A percentile compares a stretch with the other conserved stretches of the same genome.
These are phyloP conservation scores for Ophioderma brevispina DNA, from an alignment of 35 echinoderm and acorn worm species.

Conservation along the genomic window DNA sequence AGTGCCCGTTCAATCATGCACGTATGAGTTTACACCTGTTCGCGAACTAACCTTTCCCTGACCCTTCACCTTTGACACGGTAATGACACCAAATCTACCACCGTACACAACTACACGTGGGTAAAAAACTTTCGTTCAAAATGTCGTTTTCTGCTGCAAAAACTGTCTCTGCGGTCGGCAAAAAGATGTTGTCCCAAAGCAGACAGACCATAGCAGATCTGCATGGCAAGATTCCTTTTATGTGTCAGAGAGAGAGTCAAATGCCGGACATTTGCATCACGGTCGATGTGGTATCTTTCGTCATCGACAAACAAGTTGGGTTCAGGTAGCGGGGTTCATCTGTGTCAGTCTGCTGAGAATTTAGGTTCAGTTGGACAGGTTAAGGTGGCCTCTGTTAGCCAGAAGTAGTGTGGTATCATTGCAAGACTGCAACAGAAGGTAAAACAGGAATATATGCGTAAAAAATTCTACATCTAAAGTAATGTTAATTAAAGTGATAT, in stretches of 20 bases:
- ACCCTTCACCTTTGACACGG: background rate
- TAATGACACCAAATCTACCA: background rate
- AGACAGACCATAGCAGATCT: slow-evolving; percentile 18
- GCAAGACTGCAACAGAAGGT: slow-evolving; percentile 75
- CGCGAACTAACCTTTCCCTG: background rate
- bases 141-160: slow-evolving; percentile 47
- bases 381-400: slow-evolving; percentile 8
- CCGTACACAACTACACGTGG: background rate
- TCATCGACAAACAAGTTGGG: background rate
- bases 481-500: too few relatives aligned
- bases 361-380: background rate
- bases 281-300: slow-evolving; percentile 72
- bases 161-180: slow-evolving; percentile 4
- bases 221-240: slow-evolving; percentile 26
- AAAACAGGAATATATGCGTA: slow-evolving; percentile 35
- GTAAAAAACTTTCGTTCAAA: background rate
- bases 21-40: background rate
- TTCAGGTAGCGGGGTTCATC: background rate
- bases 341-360: background rate
- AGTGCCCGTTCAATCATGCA: too few relatives aligned
- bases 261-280: slow-evolving; percentile 31
- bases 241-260: slow-evolving; percentile 37
- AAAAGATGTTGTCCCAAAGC: slow-evolving; percentile 10
- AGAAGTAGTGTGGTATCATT: slow-evolving; percentile 45
- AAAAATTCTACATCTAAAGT: too few relatives aligned